A percentile compares a stretch with the other conserved stretches of the same genome.
phyloP scores from a whole-genome alignment of 1,140 invertebrate genomes.

The Leptinotarsa undecemlineata region DNA sequence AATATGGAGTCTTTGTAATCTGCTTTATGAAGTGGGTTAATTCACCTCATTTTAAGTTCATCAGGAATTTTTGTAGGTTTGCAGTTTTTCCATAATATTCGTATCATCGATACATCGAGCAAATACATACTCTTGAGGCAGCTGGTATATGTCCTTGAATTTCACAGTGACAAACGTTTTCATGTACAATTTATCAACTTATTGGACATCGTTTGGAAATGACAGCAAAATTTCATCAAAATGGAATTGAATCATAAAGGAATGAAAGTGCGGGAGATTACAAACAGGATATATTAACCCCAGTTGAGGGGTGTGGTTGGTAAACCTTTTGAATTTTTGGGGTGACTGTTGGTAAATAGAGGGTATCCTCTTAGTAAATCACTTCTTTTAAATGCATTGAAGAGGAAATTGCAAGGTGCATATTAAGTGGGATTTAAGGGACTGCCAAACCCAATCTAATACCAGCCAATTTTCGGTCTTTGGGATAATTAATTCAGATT shows the following conservation, averaged over 20 bases:
- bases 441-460: constrained; percentile 18
- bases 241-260: constrained; percentile 13
- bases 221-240: neutral
- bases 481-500: constrained; percentile 9
- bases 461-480: constrained; percentile 15
- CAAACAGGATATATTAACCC: constrained; percentile 15
- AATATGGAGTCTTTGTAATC: too few species aligned
- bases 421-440: constrained; percentile 25
- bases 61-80: too few species aligned
- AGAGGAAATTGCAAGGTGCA: constrained; percentile 29
- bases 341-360: constrained; percentile 24
- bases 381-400: constrained; percentile 27
- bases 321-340: constrained; percentile 7
- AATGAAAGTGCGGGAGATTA: constrained; percentile 9
- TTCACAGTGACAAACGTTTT: too few species aligned
- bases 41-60: too few species aligned
- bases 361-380: constrained; percentile 25
- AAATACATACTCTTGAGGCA: too few species aligned
- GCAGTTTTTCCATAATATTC: too few species aligned
- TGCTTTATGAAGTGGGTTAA: too few species aligned
- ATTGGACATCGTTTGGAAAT: neutral
- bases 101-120: too few species aligned
- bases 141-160: too few species aligned
- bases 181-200: neutral
- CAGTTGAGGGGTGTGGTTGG: constrained; percentile 10